These are phyloP conservation scores for Pseudomyrmex gracilis DNA, from an alignment of 1,140 invertebrate genomes.

Conservation along the genomic window DNA sequence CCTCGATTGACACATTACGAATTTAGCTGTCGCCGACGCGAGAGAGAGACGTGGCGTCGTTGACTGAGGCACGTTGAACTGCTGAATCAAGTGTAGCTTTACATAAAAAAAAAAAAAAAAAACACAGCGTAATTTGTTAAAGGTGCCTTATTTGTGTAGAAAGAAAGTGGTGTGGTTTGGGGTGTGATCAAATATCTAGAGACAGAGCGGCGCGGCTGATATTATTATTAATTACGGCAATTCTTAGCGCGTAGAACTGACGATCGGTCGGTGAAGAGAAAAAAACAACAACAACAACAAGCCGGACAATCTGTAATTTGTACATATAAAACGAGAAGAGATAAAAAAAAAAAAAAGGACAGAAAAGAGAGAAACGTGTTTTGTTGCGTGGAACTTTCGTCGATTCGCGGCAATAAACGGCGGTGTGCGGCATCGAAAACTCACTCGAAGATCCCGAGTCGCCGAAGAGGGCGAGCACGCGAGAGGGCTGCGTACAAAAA, in stretches of 20 bases:
- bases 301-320: slow-evolving; percentile 79
- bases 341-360: slow-evolving; percentile 2
- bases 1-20: slow-evolving; percentile 76
- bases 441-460: no score
- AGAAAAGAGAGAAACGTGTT: slow-evolving; percentile 23
- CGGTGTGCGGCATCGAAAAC: neutral
- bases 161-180: slow-evolving; percentile 58
- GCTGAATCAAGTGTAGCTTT: slow-evolving; percentile 76
- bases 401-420: slow-evolving; percentile 73
- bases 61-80: slow-evolving; percentile 75
- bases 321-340: slow-evolving; percentile 70
- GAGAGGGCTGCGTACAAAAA: slow-evolving; percentile 61
- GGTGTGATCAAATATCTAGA: slow-evolving; percentile 68
- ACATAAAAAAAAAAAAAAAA: slow-evolving; percentile 56
- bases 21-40: slow-evolving; percentile 72
- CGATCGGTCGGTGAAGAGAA: slow-evolving; percentile 67
- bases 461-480: slow-evolving; percentile 42
- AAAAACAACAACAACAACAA: no score
- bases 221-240: slow-evolving; percentile 44
- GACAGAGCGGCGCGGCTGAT: slow-evolving; percentile 72
- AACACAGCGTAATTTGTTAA: slow-evolving; percentile 83
- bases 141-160: slow-evolving; percentile 85
- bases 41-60: slow-evolving; percentile 67
- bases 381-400: slow-evolving; percentile 66
- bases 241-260: slow-evolving; percentile 44